phyloP scores from a whole-genome alignment of 2,888 invertebrate species.

The Gastracanthus pulcherrimus region DNA sequence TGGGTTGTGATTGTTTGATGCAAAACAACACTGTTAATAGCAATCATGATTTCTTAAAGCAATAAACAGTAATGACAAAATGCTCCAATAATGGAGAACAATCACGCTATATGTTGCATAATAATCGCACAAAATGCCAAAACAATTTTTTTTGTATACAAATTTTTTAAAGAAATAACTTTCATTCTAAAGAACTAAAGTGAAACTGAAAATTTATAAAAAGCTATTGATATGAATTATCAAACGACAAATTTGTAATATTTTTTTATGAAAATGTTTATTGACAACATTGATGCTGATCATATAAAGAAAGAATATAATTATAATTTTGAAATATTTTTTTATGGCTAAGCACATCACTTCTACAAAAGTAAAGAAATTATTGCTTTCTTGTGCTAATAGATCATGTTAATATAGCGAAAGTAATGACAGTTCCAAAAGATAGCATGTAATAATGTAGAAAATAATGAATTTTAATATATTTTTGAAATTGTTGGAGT shows the following conservation, averaged over 20 bases:
- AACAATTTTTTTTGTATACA: constrained; percentile 11
- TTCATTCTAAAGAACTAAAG: not conserved
- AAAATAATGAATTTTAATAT: not conserved
- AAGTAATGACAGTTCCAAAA: not conserved
- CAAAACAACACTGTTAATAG: constrained; percentile 50
- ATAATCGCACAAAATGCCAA: constrained; percentile 38
- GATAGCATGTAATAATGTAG: not conserved
- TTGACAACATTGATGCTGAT: not conserved
- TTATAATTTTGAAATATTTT: constrained; percentile 23
- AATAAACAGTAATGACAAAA: constrained; percentile 22
- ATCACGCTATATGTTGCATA: constrained; percentile 19
- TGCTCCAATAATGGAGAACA: constrained; percentile 17
- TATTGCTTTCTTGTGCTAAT: not conserved
- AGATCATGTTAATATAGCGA: not conserved
- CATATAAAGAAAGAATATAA: constrained; percentile 2
- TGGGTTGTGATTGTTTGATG: constrained; percentile 49
- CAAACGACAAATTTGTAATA: not conserved
- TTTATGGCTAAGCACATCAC: constrained; percentile 5
- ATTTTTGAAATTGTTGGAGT: constrained; percentile 2
- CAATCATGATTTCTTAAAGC: constrained; percentile 50
- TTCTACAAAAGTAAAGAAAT: constrained; percentile 13
- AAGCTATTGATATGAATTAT: not conserved
- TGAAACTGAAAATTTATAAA: not conserved
- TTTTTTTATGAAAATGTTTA: not conserved
- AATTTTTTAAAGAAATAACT: not conserved